Percentiles rank a stretch among this genome's conserved stretches.
These are phyloP conservation scores for Arvicanthis niloticus DNA, from an alignment of 2,113 vertebrate species.

Conservation along the genomic window DNA sequence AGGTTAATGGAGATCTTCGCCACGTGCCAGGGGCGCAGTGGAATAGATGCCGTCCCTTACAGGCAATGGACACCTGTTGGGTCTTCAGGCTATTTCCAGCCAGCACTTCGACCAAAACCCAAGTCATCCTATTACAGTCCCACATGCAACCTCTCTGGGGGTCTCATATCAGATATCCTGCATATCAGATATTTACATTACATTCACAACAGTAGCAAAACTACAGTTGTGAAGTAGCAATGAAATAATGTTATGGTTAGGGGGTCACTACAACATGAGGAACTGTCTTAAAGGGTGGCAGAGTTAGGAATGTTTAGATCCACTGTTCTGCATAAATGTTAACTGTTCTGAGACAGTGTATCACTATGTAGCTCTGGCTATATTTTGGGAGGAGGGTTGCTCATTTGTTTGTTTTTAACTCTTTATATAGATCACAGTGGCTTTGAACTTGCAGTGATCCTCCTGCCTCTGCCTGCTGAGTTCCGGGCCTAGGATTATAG, in stretches of 20 bases:
- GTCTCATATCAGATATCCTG: background rate
- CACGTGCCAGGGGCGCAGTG: too few species aligned
- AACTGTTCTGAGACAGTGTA: background rate
- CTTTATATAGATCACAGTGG: background rate
- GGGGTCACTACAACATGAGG: background rate
- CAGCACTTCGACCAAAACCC: too few species aligned
- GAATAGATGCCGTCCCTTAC: too few species aligned
- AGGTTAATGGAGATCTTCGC: too few species aligned
- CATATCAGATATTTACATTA: background rate
- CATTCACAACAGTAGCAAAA: background rate
- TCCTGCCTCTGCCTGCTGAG: background rate
- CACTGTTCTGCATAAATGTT: background rate
- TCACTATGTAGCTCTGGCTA: too few species aligned
- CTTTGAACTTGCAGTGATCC: background rate
- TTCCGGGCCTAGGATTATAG: background rate
- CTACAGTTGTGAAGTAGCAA: background rate
- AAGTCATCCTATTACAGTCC: too few species aligned
- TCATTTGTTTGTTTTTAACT: background rate
- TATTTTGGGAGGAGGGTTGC: background rate
- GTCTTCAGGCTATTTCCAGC: too few species aligned
- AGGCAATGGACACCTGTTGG: too few species aligned
- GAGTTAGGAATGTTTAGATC: background rate
- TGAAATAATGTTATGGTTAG: background rate
- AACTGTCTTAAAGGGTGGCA: background rate
- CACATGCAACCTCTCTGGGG: background rate